These are phyloP conservation scores for Apodemus speciosus DNA, from an alignment of 2,113 vertebrate genomes.

Conservation along the genomic window DNA sequence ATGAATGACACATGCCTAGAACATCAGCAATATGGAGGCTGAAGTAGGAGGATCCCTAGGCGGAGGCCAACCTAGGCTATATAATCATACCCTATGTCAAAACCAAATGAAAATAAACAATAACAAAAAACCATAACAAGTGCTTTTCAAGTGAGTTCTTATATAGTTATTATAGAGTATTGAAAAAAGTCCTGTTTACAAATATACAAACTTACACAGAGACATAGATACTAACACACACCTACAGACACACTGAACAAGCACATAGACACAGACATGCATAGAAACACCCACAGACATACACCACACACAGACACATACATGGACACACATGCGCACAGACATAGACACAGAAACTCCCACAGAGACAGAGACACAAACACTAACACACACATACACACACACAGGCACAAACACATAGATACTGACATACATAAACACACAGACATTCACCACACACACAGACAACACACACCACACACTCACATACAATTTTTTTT, in stretches of 20 bases:
- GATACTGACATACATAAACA: no score
- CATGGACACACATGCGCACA: not conserved
- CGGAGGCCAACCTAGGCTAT: not conserved
- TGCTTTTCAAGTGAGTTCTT: slow-evolving; percentile 5
- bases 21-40: not conserved
- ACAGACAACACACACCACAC: not conserved
- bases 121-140: not conserved
- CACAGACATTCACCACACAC: not conserved
- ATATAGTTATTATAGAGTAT: not conserved
- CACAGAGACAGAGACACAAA: not conserved
- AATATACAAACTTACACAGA: not conserved
- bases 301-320: not conserved
- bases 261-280: no score
- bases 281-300: no score
- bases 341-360: not conserved
- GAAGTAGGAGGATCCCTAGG: not conserved
- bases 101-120: not conserved
- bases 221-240: not conserved
- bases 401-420: not conserved
- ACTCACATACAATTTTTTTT: not conserved
- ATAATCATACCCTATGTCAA: not conserved
- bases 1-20: not conserved
- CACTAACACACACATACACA: not conserved
- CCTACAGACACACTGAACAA: no score
- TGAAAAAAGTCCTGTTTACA: not conserved